These are phyloP conservation scores for Holcopasites calliopsidis DNA, from an alignment of 1,140 invertebrate genomes.

Conservation along the genomic window DNA sequence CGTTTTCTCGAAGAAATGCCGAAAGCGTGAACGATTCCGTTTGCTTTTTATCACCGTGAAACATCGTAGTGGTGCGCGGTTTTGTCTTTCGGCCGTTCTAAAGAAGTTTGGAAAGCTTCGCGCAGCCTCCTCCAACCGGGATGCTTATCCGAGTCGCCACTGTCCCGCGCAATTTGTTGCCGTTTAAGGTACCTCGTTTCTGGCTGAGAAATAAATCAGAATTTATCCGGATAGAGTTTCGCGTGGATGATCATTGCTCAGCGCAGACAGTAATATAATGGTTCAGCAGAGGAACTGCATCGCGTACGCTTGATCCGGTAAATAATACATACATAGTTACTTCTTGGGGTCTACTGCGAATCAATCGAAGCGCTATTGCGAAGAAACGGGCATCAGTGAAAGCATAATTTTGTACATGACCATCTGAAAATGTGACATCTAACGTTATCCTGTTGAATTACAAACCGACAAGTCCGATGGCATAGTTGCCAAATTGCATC, in stretches of 20 bases:
- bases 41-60: too few species aligned
- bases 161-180: neutral
- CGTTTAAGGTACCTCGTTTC: neutral
- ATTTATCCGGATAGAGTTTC: neutral
- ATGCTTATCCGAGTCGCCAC: neutral
- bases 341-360: too few species aligned
- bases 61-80: neutral
- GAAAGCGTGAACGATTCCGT: neutral
- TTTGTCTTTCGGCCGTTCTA: neutral
- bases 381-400: too few species aligned
- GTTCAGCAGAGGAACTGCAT: neutral
- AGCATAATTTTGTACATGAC: too few species aligned
- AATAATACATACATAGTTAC: conserved; percentile 33
- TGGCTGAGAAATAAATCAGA: conserved; percentile 5
- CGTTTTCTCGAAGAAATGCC: neutral
- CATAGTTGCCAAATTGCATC: too few species aligned
- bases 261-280: neutral
- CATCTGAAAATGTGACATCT: too few species aligned
- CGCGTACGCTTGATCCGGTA: conserved; percentile 8
- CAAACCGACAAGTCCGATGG: too few species aligned
- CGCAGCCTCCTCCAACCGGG: neutral
- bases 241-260: conserved; percentile 11
- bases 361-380: too few species aligned
- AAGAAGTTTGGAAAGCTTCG: neutral
- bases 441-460: too few species aligned